Evolutionary conservation across 1,140 invertebrate species (phyloP).

Genomic region (Papilio polyxenes): DNA sequence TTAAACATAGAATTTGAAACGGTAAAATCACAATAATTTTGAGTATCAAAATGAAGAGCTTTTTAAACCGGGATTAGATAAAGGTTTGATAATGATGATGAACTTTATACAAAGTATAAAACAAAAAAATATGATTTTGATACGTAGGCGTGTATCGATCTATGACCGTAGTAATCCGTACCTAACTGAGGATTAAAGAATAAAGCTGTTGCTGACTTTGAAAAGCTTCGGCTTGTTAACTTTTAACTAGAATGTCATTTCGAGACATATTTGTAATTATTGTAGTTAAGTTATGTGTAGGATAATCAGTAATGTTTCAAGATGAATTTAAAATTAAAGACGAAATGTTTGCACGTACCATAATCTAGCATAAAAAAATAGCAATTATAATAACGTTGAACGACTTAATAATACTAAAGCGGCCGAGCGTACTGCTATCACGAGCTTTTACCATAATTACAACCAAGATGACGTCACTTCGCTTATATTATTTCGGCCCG

Average conservation of each 20-base stretch:
- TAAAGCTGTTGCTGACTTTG: not conserved
- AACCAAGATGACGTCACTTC: slow-evolving; percentile 25
- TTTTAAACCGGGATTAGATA: not conserved
- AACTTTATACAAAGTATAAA: not conserved
- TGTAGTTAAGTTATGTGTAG: not conserved
- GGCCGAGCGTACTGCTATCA: slow-evolving; percentile 13
- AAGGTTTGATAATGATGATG: not conserved
- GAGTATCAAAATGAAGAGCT: not conserved
- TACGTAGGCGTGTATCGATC: not conserved
- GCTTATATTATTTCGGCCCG: slow-evolving; percentile 30
- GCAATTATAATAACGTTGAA: slow-evolving; percentile 15
- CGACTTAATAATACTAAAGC: slow-evolving; percentile 23
- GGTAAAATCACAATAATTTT: not conserved
- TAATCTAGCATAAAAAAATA: not conserved
- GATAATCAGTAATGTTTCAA: not conserved
- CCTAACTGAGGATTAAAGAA: not conserved
- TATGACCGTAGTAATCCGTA: not conserved
- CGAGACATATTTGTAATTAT: not conserved
- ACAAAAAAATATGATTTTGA: not conserved
- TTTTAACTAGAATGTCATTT: not conserved
- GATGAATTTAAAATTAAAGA: not conserved
- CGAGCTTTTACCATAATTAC: slow-evolving; percentile 37
- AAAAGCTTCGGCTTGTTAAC: slow-evolving; percentile 8
- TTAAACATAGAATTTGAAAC: not conserved
- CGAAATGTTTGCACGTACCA: not conserved